A percentile compares a stretch with the other conserved stretches of the same genome.
Conservation (phyloP, 64 coral and sea anemone species). For the Acropora yongei region DNA sequence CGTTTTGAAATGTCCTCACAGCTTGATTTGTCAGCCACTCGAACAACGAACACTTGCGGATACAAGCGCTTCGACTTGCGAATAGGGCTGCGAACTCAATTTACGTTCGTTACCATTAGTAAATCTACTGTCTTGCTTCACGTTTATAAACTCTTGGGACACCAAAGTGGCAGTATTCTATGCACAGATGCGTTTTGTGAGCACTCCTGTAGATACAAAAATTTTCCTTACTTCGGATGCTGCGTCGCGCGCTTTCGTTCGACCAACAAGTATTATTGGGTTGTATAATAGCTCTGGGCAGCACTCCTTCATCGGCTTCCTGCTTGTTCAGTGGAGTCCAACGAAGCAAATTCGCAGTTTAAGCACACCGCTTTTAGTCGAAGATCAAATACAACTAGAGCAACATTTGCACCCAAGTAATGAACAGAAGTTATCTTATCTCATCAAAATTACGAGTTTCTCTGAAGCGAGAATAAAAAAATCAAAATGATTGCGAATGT, state of each 20-base stretch:
- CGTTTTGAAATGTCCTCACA: neutral
- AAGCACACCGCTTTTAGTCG: neutral
- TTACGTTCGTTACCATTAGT: too few species aligned
- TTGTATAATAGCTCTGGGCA: too few species aligned
- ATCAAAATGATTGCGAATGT: neutral
- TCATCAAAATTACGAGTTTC: slow-evolving; percentile 18
- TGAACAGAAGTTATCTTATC: slow-evolving; percentile 28
- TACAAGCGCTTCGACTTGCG: neutral
- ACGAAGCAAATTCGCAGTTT: neutral
- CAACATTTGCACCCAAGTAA: neutral
- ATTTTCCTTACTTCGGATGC: neutral
- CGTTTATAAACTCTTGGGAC: neutral
- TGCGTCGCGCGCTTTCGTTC: too few species aligned
- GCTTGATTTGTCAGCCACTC: neutral
- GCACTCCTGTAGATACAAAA: neutral
- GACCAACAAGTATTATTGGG: too few species aligned
- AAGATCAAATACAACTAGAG: neutral
- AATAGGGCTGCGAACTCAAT: neutral
- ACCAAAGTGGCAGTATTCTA: neutral
- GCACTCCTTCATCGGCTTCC: too few species aligned
- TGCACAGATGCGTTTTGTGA: neutral
- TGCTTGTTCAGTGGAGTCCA: neutral
- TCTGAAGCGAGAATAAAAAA: neutral
- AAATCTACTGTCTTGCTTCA: too few species aligned
- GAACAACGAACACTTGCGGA: neutral